Conservation (phyloP, 2,888 invertebrate species). For the Rhamphomyia laevipes region DNA sequence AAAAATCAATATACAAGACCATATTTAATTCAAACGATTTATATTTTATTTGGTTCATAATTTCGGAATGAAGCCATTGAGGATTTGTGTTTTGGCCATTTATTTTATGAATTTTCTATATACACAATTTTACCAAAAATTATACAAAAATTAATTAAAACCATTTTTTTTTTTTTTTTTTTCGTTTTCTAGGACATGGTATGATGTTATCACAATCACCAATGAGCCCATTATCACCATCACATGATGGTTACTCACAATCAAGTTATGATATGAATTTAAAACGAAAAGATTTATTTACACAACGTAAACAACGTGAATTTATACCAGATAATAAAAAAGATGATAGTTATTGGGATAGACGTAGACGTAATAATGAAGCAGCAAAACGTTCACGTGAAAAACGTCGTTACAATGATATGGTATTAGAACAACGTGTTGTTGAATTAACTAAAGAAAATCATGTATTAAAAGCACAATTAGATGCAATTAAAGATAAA, state of each 20-base stretch:
- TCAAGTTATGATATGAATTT: slow-evolving; percentile 22
- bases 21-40: too few relatives aligned
- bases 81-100: too few relatives aligned
- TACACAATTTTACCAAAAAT: too few relatives aligned
- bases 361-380: slow-evolving; percentile 90
- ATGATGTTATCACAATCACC: slow-evolving; percentile 30
- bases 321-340: slow-evolving; percentile 95
- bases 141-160: too few relatives aligned
- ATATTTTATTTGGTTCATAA: too few relatives aligned
- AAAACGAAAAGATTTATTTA: slow-evolving; percentile 73
- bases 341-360: slow-evolving; percentile 96
- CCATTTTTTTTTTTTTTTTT: too few relatives aligned
- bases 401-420: slow-evolving; percentile 90
- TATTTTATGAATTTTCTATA: too few relatives aligned
- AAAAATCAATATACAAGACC: too few relatives aligned
- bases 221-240: slow-evolving; percentile 28
- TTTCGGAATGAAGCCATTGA: too few relatives aligned
- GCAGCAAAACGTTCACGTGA: slow-evolving; percentile 95
- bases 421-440: slow-evolving; percentile 90
- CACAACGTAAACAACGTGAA: slow-evolving; percentile 86
- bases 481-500: slow-evolving; percentile 86
- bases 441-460: slow-evolving; percentile 92
- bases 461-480: slow-evolving; percentile 82
- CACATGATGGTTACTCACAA: slow-evolving; percentile 35
- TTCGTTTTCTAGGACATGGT: slow-evolving; percentile 22